These are phyloP conservation scores for Hemithea aestivaria DNA, from an alignment of 2,888 invertebrate genomes.

Conservation along the genomic window DNA sequence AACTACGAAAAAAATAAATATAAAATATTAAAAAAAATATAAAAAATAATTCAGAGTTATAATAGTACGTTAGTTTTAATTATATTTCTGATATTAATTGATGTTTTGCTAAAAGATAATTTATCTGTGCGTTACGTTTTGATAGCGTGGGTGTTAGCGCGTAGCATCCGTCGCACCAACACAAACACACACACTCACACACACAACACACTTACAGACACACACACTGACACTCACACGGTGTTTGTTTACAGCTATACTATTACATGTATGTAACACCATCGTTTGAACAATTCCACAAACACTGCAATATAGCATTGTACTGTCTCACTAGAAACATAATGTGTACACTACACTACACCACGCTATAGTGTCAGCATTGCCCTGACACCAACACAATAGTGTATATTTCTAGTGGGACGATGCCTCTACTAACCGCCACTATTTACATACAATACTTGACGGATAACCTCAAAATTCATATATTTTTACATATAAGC, in stretches of 20 bases:
- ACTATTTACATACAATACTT: slow-evolving; percentile 38
- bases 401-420: slow-evolving; percentile 20
- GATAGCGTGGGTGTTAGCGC: slow-evolving; percentile 44
- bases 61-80: slow-evolving; percentile 77
- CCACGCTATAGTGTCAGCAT: no score
- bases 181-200: slow-evolving; percentile 14
- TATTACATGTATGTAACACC: slow-evolving; percentile 32
- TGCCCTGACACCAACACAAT: no score
- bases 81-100: slow-evolving; percentile 77
- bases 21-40: slow-evolving; percentile 41
- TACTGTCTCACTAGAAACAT: slow-evolving; percentile 19
- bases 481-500: slow-evolving; percentile 70
- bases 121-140: slow-evolving; percentile 70
- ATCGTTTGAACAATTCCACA: slow-evolving; percentile 44
- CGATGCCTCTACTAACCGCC: slow-evolving; percentile 45
- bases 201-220: slow-evolving; percentile 15
- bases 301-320: slow-evolving; percentile 33
- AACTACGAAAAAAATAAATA: slow-evolving; percentile 47
- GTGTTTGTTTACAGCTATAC: slow-evolving; percentile 21
- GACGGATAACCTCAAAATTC: slow-evolving; percentile 44
- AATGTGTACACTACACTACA: no score
- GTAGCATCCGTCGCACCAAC: slow-evolving; percentile 38
- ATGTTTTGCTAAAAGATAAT: slow-evolving; percentile 76
- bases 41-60: slow-evolving; percentile 57
- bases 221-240: slow-evolving; percentile 22